Percentiles rank a stretch among this genome's conserved stretches.
phyloP scores from a whole-genome alignment of 2,113 vertebrate species.

The Sarotherodon lohbergeri region DNA sequence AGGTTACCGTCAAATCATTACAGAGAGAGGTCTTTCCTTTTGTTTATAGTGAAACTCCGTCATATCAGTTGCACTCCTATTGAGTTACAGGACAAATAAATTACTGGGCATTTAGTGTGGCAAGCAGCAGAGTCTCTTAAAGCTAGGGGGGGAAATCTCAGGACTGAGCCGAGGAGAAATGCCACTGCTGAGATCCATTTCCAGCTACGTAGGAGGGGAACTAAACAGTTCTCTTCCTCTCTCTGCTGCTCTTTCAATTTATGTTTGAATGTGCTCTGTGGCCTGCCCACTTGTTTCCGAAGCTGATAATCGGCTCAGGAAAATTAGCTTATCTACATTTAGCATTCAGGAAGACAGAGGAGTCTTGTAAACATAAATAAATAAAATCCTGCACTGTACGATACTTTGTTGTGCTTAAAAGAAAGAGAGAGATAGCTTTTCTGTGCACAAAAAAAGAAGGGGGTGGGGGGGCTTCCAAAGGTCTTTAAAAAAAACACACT shows the following conservation, averaged over 20 bases:
- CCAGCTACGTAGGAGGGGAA: slow-evolving; percentile 52
- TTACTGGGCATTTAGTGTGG: slow-evolving; percentile 47
- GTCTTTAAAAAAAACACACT: not conserved
- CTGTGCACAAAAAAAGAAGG: not conserved
- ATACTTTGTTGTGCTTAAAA: not conserved
- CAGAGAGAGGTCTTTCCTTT: slow-evolving; percentile 19
- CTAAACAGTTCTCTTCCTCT: slow-evolving; percentile 33
- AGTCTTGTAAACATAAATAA: slow-evolving; percentile 40
- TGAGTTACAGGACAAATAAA: slow-evolving; percentile 57
- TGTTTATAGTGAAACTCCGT: slow-evolving; percentile 61
- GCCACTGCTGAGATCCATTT: slow-evolving; percentile 60
- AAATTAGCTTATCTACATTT: slow-evolving; percentile 65
- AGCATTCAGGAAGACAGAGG: slow-evolving; percentile 51
- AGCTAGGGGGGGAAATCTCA: slow-evolving; percentile 17
- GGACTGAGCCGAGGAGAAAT: slow-evolving; percentile 36
- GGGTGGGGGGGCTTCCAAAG: not conserved
- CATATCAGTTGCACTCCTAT: slow-evolving; percentile 30
- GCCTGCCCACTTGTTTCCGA: slow-evolving; percentile 52
- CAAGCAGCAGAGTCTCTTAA: slow-evolving; percentile 31
- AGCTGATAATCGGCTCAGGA: slow-evolving; percentile 57
- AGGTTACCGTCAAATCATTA: slow-evolving; percentile 17
- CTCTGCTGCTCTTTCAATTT: slow-evolving; percentile 43
- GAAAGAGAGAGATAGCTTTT: not conserved
- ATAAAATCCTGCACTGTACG: slow-evolving; percentile 1
- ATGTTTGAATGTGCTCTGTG: slow-evolving; percentile 33